phyloP scores from a whole-genome alignment of 2,797 vertebrate species.

The Coregonus suidteri region DNA sequence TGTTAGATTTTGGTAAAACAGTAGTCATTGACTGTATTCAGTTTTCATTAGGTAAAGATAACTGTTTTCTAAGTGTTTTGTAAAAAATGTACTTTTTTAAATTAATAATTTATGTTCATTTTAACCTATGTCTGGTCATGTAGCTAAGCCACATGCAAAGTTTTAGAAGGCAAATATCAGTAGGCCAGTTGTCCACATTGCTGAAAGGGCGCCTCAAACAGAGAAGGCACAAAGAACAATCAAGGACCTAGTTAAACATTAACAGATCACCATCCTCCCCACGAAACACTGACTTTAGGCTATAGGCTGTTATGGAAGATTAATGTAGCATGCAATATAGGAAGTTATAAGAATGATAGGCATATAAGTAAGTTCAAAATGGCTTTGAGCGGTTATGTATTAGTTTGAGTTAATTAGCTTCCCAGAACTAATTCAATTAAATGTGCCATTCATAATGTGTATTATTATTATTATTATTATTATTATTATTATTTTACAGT shows the following conservation, averaged over 20 bases:
- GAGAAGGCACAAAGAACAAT: conserved; percentile 15
- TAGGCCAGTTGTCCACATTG: background rate
- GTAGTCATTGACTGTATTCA: too few species aligned
- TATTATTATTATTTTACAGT: background rate
- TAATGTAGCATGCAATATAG: background rate
- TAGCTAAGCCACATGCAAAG: background rate
- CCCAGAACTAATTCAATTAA: background rate
- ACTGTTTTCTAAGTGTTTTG: background rate
- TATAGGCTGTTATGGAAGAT: background rate
- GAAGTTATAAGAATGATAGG: background rate
- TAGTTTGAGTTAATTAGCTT: background rate
- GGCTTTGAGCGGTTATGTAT: background rate
- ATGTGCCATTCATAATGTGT: background rate
- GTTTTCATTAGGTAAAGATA: too few species aligned
- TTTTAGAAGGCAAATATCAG: background rate
- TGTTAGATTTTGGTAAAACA: too few species aligned
- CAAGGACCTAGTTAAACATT: conserved; percentile 28
- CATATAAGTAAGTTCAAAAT: background rate
- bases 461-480: background rate
- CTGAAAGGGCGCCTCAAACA: conserved; percentile 2
- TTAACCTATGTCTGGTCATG: background rate
- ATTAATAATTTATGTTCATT: background rate
- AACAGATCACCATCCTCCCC: conserved; percentile 9
- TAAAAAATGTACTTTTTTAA: background rate
- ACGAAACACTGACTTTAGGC: background rate